Evolutionary conservation across 2,888 invertebrate species (phyloP).

Genomic region (Cryptops parisi): DNA sequence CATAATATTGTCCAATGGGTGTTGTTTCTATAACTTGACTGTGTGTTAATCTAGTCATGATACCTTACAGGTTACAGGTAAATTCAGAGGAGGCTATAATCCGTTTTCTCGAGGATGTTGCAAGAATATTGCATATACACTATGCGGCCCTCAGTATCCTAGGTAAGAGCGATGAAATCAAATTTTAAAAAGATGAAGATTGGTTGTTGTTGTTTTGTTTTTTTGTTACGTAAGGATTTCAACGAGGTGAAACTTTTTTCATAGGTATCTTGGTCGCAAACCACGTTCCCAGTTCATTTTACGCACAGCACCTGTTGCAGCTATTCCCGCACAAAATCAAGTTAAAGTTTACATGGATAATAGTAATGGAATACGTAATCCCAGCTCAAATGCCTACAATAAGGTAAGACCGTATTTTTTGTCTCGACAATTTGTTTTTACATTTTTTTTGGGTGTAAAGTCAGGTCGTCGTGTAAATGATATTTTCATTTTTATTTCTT

Average conservation of each 20-base stretch:
- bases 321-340: conserved; percentile 62
- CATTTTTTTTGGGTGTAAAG: too few species aligned
- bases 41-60: too few species aligned
- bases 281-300: conserved; percentile 26
- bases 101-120: conserved; percentile 94
- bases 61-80: conserved; percentile 71
- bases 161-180: conserved; percentile 48
- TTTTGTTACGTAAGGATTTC: too few species aligned
- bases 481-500: too few species aligned
- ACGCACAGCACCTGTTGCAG: conserved; percentile 33
- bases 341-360: conserved; percentile 89
- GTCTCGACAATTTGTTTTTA: too few species aligned
- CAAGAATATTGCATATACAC: conserved; percentile 85
- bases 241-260: background rate
- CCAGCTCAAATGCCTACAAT: conserved; percentile 76
- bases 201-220: background rate
- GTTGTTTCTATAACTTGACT: too few species aligned
- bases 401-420: too few species aligned
- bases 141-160: conserved; percentile 95
- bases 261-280: conserved; percentile 46
- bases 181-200: background rate
- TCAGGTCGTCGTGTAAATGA: too few species aligned
- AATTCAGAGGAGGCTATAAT: conserved; percentile 97
- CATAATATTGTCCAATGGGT: too few species aligned
- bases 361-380: conserved; percentile 60